phyloP scores from a whole-genome alignment of 2,888 invertebrate species.

The Ceriagrion tenellum region DNA sequence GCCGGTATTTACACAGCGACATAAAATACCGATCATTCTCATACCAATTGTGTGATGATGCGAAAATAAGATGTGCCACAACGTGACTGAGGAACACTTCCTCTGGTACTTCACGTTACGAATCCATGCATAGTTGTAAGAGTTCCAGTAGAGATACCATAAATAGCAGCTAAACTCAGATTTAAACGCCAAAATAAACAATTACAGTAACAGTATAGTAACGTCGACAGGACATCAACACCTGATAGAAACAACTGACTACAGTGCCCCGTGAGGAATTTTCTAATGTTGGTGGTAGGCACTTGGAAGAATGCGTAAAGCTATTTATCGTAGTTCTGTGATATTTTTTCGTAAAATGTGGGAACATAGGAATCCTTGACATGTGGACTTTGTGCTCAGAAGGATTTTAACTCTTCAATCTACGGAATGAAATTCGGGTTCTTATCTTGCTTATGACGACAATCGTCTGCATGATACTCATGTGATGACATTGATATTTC shows the following conservation, averaged over 20 bases:
- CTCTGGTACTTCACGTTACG: constrained; percentile 52
- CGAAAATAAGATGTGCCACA: constrained; percentile 21
- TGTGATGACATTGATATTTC: neutral
- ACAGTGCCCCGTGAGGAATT: neutral
- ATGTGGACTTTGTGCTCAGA: neutral
- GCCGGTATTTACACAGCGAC: neutral
- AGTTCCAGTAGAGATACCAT: constrained; percentile 29
- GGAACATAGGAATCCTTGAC: neutral
- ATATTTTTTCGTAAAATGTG: neutral
- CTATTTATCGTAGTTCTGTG: neutral
- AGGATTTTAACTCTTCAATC: neutral
- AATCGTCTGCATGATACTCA: neutral
- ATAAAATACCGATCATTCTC: neutral
- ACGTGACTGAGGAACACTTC: constrained; percentile 42
- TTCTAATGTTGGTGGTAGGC: constrained; percentile 13
- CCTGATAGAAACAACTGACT: constrained; percentile 55
- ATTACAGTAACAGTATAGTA: constrained; percentile 41
- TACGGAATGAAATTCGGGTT: neutral
- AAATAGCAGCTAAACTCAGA: constrained; percentile 35
- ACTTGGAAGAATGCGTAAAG: neutral
- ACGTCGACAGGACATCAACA: constrained; percentile 57
- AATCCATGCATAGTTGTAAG: constrained; percentile 61
- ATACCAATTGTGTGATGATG: constrained; percentile 14
- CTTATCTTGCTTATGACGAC: constrained; percentile 44
- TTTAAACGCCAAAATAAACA: constrained; percentile 40